Evolutionary conservation across 2,797 vertebrate species (phyloP).

Genomic region (Sebastes alutus): DNA sequence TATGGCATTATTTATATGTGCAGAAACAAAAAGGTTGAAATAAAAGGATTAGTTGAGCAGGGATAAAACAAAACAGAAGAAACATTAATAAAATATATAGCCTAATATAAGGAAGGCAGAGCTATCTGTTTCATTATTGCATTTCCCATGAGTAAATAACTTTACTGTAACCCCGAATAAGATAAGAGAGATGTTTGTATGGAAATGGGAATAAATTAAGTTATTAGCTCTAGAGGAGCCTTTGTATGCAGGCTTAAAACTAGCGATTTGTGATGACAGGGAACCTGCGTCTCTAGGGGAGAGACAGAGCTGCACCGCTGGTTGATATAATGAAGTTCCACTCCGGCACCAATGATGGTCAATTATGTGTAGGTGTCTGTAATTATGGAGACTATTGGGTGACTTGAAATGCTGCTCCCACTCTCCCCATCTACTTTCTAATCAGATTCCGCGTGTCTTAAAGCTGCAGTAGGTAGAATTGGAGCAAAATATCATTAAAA

Average conservation of each 20-base stretch:
- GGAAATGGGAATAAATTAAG: slow-evolving; percentile 9
- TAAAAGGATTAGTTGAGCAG: not conserved
- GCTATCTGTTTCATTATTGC: not conserved
- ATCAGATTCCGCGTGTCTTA: too few species aligned
- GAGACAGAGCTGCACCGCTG: not conserved
- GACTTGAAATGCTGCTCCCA: not conserved
- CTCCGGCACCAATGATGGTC: slow-evolving; percentile 8
- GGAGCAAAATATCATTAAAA: too few species aligned
- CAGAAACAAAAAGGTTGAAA: not conserved
- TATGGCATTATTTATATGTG: not conserved
- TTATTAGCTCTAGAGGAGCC: not conserved
- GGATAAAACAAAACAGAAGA: not conserved
- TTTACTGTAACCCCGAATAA: not conserved
- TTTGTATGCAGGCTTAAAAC: not conserved
- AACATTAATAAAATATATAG: not conserved
- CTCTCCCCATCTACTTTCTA: not conserved
- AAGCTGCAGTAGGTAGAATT: too few species aligned
- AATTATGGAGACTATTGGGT: slow-evolving; percentile 4
- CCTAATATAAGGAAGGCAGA: not conserved
- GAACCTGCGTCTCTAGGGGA: not conserved
- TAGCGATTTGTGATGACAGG: slow-evolving; percentile 3
- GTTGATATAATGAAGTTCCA: not conserved
- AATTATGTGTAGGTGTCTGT: slow-evolving; percentile 20
- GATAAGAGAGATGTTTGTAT: not conserved
- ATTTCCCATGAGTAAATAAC: not conserved